These are phyloP conservation scores for Drosophila carrolli DNA, from an alignment of 1,140 invertebrate species.

Conservation along the genomic window DNA sequence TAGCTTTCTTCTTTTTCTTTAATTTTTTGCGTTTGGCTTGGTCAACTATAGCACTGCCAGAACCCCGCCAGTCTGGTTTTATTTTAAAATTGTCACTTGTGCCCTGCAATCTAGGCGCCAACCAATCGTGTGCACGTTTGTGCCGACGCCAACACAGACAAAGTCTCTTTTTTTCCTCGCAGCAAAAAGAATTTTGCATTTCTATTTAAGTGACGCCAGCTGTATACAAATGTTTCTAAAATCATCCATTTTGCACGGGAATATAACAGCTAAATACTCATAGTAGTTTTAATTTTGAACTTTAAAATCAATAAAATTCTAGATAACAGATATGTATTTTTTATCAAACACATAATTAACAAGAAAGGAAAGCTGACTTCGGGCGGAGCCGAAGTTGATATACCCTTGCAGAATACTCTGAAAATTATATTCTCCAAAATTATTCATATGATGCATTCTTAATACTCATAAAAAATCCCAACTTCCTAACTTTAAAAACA, in stretches of 20 bases:
- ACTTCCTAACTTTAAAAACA: no score
- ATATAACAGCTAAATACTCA: no score
- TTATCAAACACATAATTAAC: no score
- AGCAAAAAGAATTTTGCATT: conserved; percentile 47
- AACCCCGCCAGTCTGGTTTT: conserved; percentile 40
- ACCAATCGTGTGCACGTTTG: conserved; percentile 40
- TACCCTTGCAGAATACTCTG: no score
- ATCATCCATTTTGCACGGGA: background rate
- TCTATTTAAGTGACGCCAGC: conserved; percentile 50
- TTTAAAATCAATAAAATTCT: no score
- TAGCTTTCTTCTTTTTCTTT: conserved; percentile 25
- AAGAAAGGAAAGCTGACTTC: no score
- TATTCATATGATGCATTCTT: no score
- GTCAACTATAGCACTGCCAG: conserved; percentile 29
- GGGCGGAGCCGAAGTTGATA: no score
- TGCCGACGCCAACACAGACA: conserved; percentile 9
- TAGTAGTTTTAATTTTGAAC: no score
- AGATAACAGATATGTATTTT: no score
- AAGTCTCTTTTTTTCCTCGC: conserved; percentile 5
- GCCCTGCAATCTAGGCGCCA: conserved; percentile 57
- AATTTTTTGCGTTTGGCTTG: conserved; percentile 10
- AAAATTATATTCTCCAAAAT: no score
- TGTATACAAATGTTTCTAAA: conserved; percentile 41
- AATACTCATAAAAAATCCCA: no score
- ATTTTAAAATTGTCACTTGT: conserved; percentile 68